These are phyloP conservation scores for Thereva unica DNA, from an alignment of 2,888 invertebrate species.

Conservation along the genomic window DNA sequence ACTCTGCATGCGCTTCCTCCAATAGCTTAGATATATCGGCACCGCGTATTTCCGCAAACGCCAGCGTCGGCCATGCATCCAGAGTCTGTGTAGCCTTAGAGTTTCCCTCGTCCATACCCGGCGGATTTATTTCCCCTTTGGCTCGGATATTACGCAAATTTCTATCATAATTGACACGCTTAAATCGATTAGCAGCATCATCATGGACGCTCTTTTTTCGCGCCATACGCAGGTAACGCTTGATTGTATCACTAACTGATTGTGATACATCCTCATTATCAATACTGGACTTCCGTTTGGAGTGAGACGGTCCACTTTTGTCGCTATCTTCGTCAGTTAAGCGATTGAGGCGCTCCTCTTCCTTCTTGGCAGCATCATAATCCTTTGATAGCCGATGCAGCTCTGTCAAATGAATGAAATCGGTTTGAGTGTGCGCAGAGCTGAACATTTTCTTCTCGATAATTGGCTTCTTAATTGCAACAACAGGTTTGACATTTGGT, in stretches of 20 bases:
- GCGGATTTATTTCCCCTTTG: constrained; percentile 73
- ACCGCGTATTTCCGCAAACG: constrained; percentile 61
- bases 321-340: constrained; percentile 50
- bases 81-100: constrained; percentile 78
- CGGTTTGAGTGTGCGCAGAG: constrained; percentile 48
- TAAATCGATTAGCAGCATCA: constrained; percentile 78
- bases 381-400: constrained; percentile 50
- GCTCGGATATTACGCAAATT: constrained; percentile 82
- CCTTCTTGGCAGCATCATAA: constrained; percentile 47
- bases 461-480: neutral
- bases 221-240: constrained; percentile 83
- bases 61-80: constrained; percentile 71
- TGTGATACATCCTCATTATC: constrained; percentile 85
- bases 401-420: constrained; percentile 52
- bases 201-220: constrained; percentile 80
- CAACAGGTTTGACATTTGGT: neutral
- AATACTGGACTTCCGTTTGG: constrained; percentile 73
- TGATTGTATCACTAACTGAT: constrained; percentile 85
- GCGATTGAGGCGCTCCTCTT: constrained; percentile 41
- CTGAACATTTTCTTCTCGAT: no score
- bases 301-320: constrained; percentile 46
- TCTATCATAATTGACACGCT: constrained; percentile 85
- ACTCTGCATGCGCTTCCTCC: constrained; percentile 50
- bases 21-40: constrained; percentile 47
- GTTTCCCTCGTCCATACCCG: constrained; percentile 77